phyloP scores from a whole-genome alignment of 2,113 vertebrate species.

The Falco punctatus region DNA sequence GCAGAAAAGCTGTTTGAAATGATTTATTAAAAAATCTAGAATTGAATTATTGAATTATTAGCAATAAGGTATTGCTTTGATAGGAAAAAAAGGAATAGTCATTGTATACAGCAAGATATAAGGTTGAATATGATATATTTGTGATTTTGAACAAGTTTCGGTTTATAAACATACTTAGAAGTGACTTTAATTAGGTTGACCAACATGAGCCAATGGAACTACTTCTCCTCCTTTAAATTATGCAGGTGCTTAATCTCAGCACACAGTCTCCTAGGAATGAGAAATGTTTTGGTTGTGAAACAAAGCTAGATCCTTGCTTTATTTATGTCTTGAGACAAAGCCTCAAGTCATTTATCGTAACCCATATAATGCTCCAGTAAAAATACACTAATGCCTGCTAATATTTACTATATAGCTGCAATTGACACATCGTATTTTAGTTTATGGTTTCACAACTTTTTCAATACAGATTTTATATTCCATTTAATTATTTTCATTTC shows the following conservation, averaged over 20 bases:
- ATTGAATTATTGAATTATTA: not conserved
- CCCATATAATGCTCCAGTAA: not conserved
- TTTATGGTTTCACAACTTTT: not conserved
- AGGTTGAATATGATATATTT: not conserved
- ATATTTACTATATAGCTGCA: not conserved
- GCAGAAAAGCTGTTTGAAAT: constrained; percentile 12
- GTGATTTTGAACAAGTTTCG: not conserved
- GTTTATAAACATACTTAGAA: not conserved
- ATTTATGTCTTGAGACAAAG: constrained; percentile 14
- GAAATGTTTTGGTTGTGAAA: constrained; percentile 29
- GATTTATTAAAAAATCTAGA: constrained; percentile 11
- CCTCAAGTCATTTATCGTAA: constrained; percentile 14
- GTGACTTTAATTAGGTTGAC: not conserved
- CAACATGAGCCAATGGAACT: not conserved
- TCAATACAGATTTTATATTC: not conserved
- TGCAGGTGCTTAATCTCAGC: not conserved
- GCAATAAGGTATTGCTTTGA: not conserved
- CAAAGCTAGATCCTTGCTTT: not conserved
- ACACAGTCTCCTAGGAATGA: not conserved
- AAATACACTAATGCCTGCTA: not conserved
- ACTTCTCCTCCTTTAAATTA: not conserved
- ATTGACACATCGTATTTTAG: not conserved
- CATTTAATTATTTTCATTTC: not conserved
- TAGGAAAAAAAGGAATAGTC: not conserved
- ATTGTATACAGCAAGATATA: not conserved